These are phyloP conservation scores for Pelodiscus sinensis DNA, from an alignment of 2,113 vertebrate genomes.

Conservation along the genomic window DNA sequence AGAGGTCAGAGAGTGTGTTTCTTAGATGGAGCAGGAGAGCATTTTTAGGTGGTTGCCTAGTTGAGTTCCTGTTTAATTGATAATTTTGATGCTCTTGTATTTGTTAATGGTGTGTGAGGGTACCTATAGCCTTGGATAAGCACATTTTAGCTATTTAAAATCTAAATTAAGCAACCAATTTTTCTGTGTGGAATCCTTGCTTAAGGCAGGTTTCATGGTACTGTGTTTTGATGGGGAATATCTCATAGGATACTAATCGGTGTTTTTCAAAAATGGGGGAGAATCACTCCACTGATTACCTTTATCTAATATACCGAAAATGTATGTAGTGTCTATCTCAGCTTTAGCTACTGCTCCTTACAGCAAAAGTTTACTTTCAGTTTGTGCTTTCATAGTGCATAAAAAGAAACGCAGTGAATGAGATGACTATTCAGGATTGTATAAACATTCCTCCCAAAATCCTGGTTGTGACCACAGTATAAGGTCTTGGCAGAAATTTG, in stretches of 20 bases:
- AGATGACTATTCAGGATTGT: not conserved
- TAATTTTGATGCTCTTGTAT: not conserved
- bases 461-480: not conserved
- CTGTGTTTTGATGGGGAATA: not conserved
- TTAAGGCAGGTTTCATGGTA: not conserved
- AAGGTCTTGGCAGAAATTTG: not conserved
- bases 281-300: not conserved
- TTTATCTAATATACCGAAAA: not conserved
- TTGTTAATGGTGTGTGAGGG: not conserved
- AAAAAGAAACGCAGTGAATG: not conserved
- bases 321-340: not conserved
- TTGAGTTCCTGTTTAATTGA: not conserved
- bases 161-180: not conserved
- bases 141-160: not conserved
- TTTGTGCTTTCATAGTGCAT: not conserved
- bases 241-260: not conserved
- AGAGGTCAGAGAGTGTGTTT: not conserved
- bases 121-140: not conserved
- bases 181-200: not conserved
- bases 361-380: slow-evolving; percentile 19
- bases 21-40: slow-evolving; percentile 41
- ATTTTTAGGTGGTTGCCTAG: slow-evolving; percentile 49
- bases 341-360: not conserved
- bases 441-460: not conserved
- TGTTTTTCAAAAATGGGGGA: slow-evolving; percentile 10